These are phyloP conservation scores for Apostichopus parvimensis DNA, from an alignment of 35 echinoderm and acorn worm species.

Conservation along the genomic window DNA sequence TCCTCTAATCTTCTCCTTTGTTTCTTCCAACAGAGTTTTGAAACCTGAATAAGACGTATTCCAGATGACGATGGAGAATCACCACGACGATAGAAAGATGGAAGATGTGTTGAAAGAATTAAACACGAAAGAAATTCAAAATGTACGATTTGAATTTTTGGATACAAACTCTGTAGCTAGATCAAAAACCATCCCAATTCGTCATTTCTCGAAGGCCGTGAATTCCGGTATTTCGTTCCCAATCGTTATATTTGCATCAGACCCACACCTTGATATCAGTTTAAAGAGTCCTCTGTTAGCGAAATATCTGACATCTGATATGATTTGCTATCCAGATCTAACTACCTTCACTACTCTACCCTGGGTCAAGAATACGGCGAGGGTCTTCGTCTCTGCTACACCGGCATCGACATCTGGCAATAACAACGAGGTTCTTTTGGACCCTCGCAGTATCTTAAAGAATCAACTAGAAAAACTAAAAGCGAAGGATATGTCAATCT, in stretches of 20 bases:
- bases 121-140: neutral
- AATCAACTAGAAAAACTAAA: neutral
- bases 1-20: no score
- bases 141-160: slow-evolving; percentile 3
- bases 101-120: no score
- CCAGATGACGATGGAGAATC: no score
- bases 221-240: neutral
- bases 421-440: neutral
- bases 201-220: neutral
- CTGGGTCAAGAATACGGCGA: slow-evolving; percentile 17
- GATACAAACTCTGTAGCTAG: neutral
- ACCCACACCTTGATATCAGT: neutral
- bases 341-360: slow-evolving; percentile 1
- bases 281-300: neutral
- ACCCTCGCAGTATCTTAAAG: slow-evolving; percentile 3
- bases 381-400: slow-evolving; percentile 1
- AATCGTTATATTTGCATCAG: neutral
- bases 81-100: no score
- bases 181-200: neutral
- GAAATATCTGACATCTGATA: neutral
- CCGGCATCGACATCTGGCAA: neutral
- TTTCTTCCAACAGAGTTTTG: no score
- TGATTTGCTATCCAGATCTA: neutral
- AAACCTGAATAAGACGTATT: no score
- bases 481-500: neutral